Evolutionary conservation across 1,140 invertebrate genomes (phyloP).

Genomic region (Tetragonula clypearis): DNA sequence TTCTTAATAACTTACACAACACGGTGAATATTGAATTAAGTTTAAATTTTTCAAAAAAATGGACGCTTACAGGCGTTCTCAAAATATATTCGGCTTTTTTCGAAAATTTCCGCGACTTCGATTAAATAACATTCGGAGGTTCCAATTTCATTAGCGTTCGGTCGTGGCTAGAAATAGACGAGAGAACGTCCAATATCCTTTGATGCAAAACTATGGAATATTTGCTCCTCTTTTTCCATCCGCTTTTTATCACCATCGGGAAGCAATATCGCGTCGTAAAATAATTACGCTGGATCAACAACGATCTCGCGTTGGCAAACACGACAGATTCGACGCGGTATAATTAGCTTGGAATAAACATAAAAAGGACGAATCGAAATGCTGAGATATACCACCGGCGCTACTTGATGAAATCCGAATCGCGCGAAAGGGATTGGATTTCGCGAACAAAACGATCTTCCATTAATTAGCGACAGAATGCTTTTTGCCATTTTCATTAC

Average conservation of each 20-base stretch:
- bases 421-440: conserved; percentile 28
- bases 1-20: no score
- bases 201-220: neutral
- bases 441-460: conserved; percentile 61
- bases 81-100: no score
- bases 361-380: conserved; percentile 47
- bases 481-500: conserved; percentile 68
- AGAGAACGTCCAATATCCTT: no score
- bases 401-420: conserved; percentile 52
- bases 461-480: conserved; percentile 64
- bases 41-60: no score
- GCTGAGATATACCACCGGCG: neutral
- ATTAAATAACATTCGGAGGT: no score
- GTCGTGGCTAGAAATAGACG: no score
- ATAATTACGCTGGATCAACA: neutral
- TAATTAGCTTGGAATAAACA: neutral
- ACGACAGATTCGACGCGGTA: neutral
- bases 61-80: no score
- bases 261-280: neutral
- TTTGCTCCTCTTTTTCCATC: neutral
- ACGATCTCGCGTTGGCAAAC: neutral
- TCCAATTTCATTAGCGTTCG: no score
- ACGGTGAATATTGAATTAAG: no score
- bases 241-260: neutral
- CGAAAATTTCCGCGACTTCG: no score